Base-by-base conservation (phyloP, 2,797 vertebrate species). In the Intellagama lesueurii region DNA sequence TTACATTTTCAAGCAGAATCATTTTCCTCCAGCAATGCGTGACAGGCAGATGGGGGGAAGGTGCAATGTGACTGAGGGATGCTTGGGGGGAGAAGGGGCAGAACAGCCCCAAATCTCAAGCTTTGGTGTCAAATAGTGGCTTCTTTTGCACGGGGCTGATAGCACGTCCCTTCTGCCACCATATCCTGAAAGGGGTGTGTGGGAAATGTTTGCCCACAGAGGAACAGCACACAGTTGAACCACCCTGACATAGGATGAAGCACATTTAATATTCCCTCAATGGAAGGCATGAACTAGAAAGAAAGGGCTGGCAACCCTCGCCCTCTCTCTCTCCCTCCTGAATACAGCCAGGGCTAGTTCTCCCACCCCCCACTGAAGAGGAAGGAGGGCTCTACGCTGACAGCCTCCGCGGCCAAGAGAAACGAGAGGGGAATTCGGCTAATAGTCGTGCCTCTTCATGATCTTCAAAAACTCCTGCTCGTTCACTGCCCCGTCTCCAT, bases 391-490 rank as follows among this genome's bases (percentile, higher is more conserved):
- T 5, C 81, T 35, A 22, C 2, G 11, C 44, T 30, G 16, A 1
- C 4, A 11, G 9, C n/a, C 1, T 17, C 6, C 32, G 14, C 4
- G 14, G 30, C 49, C 30, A 24, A 72, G 0, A 19, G 7, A 19
- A 24, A 56, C 26, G 40, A 76, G 49, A 52, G 40, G 7, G 40
- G 0, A 2, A n/a, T 9, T 66, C 97, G 91, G 98, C 89, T 98
- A 98, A 76, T 98, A 95, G 94, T 95, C 98, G 32, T 98, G 98
- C 95, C 98, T 98, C 91, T 98, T 98, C 98, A 99, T 98, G 81
- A 99, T 98, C 81, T 97, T 97, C 64, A 99, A 96, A 91, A 99
- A 99, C 92, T 99, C 98, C 88, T 98, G 97, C 94, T 98, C 97
- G 69, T 97, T 98, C 92, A 99, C 98, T 86, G 98, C 98, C 9